These are phyloP conservation scores for Corapipo altera DNA, from an alignment of 2,113 vertebrate genomes.

Conservation along the genomic window DNA sequence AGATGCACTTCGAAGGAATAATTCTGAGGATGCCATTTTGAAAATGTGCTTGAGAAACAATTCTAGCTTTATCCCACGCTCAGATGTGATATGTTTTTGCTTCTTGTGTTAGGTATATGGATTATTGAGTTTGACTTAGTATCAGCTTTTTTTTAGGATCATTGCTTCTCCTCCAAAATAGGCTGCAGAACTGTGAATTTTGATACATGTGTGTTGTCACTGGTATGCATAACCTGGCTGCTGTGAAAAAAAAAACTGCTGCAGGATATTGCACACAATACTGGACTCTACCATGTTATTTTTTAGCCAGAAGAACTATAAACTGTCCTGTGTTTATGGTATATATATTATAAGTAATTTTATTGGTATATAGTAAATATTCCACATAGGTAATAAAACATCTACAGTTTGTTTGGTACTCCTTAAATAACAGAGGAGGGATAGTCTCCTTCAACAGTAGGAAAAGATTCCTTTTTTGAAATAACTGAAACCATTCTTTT, in stretches of 20 bases:
- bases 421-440: background rate
- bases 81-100: background rate
- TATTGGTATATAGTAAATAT: background rate
- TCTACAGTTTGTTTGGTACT: background rate
- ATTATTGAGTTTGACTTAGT: background rate
- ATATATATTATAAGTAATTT: background rate
- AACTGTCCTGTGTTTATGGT: background rate
- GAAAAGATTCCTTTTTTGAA: background rate
- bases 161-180: background rate
- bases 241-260: background rate
- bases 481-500: background rate
- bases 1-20: background rate
- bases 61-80: background rate
- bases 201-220: fast-evolving
- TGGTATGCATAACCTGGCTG: background rate
- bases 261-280: background rate
- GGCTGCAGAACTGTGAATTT: background rate
- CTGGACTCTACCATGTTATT: background rate
- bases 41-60: background rate
- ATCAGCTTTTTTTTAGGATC: background rate
- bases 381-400: background rate
- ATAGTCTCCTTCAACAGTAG: background rate
- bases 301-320: background rate
- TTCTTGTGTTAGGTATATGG: background rate
- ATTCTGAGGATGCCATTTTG: background rate